Evolutionary conservation across 2,797 vertebrate genomes (phyloP).

Genomic region (Diplodus sargus): DNA sequence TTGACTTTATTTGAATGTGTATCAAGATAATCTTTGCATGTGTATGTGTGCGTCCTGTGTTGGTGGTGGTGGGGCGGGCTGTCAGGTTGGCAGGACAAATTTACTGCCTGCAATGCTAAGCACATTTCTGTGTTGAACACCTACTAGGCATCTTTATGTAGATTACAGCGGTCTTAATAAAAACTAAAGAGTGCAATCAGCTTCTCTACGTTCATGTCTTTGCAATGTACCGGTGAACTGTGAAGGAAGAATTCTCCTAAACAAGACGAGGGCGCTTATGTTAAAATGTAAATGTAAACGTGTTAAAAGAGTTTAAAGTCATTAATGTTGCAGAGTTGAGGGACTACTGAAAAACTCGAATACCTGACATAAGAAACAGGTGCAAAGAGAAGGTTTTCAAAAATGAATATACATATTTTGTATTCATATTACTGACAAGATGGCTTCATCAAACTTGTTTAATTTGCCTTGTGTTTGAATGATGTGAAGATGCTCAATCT

Average conservation of each 20-base stretch:
- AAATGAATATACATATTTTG: neutral
- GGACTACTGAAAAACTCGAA: neutral
- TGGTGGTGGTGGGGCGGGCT: conserved; percentile 8
- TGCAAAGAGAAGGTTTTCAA: neutral
- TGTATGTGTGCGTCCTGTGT: conserved; percentile 33
- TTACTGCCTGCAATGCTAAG: conserved; percentile 72
- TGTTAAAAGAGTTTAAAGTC: conserved; percentile 12
- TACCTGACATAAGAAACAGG: conserved; percentile 8
- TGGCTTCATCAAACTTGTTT: conserved; percentile 18
- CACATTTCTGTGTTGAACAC: conserved; percentile 61
- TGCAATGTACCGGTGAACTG: conserved; percentile 21
- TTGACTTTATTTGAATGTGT: conserved; percentile 81
- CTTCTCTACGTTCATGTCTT: conserved; percentile 37
- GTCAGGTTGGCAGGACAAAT: conserved; percentile 56
- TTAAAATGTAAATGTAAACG: conserved; percentile 6
- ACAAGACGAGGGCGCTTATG: neutral
- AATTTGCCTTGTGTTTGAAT: conserved; percentile 23
- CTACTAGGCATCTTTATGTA: conserved; percentile 59
- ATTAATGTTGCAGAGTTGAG: neutral
- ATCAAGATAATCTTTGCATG: conserved; percentile 59
- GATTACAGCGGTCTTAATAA: conserved; percentile 61
- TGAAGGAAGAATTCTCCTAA: neutral
- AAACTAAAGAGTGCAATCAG: conserved; percentile 52
- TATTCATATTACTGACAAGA: neutral
- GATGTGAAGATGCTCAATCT: conserved; percentile 14